phyloP scores from a whole-genome alignment of 2,113 vertebrate species.

The Petrocephalus microphthalmus region DNA sequence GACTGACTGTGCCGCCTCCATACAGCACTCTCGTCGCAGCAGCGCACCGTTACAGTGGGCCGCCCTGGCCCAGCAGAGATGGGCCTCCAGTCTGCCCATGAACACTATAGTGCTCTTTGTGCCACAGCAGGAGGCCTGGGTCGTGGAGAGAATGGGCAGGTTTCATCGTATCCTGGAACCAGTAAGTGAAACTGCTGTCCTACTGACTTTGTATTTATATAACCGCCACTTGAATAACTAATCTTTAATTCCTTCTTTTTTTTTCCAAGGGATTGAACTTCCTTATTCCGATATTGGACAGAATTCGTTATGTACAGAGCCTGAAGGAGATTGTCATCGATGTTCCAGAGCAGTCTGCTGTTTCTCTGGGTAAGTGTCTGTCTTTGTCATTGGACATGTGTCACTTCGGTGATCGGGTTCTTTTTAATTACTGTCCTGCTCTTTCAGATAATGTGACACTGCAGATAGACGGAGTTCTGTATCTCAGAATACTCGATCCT shows the following conservation, averaged over 20 bases:
- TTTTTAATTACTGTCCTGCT: not conserved
- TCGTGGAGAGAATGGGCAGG: constrained; percentile 93
- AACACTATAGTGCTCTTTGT: constrained; percentile 91
- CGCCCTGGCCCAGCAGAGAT: constrained; percentile 58
- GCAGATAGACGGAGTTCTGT: constrained; percentile 95
- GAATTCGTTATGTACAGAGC: constrained; percentile 86
- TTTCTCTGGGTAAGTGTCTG: constrained; percentile 72
- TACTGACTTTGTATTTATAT: not conserved
- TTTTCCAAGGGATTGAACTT: constrained; percentile 87
- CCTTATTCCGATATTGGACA: constrained; percentile 85
- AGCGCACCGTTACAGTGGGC: constrained; percentile 43
- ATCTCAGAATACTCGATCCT: constrained; percentile 84
- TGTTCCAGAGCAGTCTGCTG: constrained; percentile 91
- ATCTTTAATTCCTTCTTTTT: constrained; percentile 11
- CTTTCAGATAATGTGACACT: constrained; percentile 86
- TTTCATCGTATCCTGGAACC: constrained; percentile 91
- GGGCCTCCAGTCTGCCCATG: constrained; percentile 73
- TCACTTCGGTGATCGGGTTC: not conserved
- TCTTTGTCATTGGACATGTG: not conserved
- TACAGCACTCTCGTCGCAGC: constrained; percentile 48
- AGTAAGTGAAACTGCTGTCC: constrained; percentile 51
- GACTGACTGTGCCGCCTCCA: not conserved
- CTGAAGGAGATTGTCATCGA: constrained; percentile 98
- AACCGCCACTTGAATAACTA: not conserved
- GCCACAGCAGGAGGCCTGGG: constrained; percentile 95